These are phyloP conservation scores for Pampus argenteus DNA, from an alignment of 2,797 vertebrate species.

Conservation along the genomic window DNA sequence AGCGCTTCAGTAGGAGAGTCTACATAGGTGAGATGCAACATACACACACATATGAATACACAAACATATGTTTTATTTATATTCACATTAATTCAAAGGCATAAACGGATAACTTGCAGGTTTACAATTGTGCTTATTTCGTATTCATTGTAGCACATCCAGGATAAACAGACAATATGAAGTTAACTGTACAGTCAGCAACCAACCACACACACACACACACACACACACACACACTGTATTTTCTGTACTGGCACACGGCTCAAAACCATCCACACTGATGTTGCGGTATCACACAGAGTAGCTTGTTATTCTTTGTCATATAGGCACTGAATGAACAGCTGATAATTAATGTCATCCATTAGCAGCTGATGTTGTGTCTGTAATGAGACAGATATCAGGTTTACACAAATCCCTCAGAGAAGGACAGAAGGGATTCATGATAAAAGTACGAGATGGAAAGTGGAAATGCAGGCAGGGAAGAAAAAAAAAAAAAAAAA, in stretches of 20 bases:
- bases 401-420: constrained; percentile 24
- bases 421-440: constrained; percentile 3
- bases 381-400: constrained; percentile 34
- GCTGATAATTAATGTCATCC: constrained; percentile 26
- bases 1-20: constrained; percentile 94
- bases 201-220: constrained; percentile 4
- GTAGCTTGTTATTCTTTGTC: constrained; percentile 22
- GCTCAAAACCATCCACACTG: background rate
- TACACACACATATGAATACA: constrained; percentile 2
- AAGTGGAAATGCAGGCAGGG: constrained; percentile 14
- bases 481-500: background rate
- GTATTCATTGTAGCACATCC: constrained; percentile 25
- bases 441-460: constrained; percentile 17
- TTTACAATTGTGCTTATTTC: constrained; percentile 24
- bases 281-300: background rate
- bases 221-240: background rate
- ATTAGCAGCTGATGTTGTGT: constrained; percentile 24
- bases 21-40: constrained; percentile 91
- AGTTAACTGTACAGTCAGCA: constrained; percentile 20
- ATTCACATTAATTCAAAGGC: constrained; percentile 28
- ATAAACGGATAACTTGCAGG: constrained; percentile 6
- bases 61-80: constrained; percentile 1
- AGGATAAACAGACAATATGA: constrained; percentile 20
- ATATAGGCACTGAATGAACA: constrained; percentile 8
- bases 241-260: background rate